Evolutionary conservation across 1,140 invertebrate genomes (phyloP), one percentile per base, ranked within the genome.

Genomic region (Halesus radiatus): DNA sequence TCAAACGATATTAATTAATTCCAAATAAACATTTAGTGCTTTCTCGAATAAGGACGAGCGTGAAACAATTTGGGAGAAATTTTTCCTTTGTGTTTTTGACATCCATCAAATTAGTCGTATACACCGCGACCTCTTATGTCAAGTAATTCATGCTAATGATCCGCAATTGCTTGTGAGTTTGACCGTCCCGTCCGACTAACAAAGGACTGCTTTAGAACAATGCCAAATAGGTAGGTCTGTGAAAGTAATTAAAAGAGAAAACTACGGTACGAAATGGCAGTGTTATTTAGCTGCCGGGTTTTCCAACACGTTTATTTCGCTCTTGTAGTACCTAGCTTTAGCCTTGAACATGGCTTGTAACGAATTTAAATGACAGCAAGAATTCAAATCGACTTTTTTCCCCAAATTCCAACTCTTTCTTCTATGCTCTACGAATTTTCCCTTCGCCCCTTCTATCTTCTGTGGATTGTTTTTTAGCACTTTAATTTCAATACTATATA

Each of bases 181-280:
- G 62, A 16, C 16, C 62, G 15, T 29, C 7, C 37, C 62, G 15
- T 16, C 7, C 37, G 37, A 45, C 64, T 37, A 72, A 72, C 68
- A 72, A 72, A 72, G 50, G 68, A 72, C 45, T 15, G 68, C 16
- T 45, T 52, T 72, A 4, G 26, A 37, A 68, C 26, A 68, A 68
- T 45, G 13, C 37, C 64, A 68, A 68, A 50, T 68, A 16, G 29
- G n/a, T 18, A 29, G 16, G 64, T 32, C 37, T 68, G 64, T 68
- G 64, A 68, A 68, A 68, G 64, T 18, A 68, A 68, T 68, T 37
- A 68, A 45, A 68, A 68, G 64, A 68, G 64, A 68, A 37, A 68
- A 68, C 64, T 32, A 68, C 64, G 13, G 37, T 68, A 37, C 15
- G 64, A 37, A 68, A 60, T 60, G 58, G 58, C 10, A 45, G 37